These are phyloP conservation scores for Danio aesculapii DNA, from an alignment of 2,797 vertebrate genomes.

Conservation along the genomic window DNA sequence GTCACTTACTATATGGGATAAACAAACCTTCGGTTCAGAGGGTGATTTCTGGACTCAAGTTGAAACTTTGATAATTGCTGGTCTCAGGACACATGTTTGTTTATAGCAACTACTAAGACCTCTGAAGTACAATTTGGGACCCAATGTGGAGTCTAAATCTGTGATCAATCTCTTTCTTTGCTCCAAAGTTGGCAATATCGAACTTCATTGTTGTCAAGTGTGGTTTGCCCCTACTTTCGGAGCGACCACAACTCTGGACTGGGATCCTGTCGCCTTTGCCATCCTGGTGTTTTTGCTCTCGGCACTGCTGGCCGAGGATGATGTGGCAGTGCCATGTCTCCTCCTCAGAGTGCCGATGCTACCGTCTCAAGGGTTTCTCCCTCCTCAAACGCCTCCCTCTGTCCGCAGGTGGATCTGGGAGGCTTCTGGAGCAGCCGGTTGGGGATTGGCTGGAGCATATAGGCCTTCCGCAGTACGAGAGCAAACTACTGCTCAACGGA, in stretches of 20 bases:
- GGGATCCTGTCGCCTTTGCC: conserved; percentile 75
- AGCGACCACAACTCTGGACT: conserved; percentile 65
- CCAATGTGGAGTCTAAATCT: conserved; percentile 8
- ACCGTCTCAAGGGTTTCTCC: conserved; percentile 91
- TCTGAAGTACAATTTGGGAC: background rate
- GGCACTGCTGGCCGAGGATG: conserved; percentile 85
- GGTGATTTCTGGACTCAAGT: background rate
- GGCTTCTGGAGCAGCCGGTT: conserved; percentile 91
- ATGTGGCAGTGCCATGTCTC: conserved; percentile 98
- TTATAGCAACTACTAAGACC: background rate
- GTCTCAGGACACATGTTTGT: background rate
- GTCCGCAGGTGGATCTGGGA: conserved; percentile 84
- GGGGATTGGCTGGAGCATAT: conserved; percentile 98
- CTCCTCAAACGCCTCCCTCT: conserved; percentile 94
- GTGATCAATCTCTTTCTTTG: conserved; percentile 11
- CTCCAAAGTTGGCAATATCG: background rate
- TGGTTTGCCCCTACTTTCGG: conserved; percentile 71
- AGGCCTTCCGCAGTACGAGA: conserved; percentile 96
- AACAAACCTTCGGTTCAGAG: conserved; percentile 4
- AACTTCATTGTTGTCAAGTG: conserved; percentile 6
- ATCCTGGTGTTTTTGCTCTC: conserved; percentile 76
- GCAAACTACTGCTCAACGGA: conserved; percentile 94
- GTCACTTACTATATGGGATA: conserved; percentile 3
- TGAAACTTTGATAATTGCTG: conserved; percentile 20
- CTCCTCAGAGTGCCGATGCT: conserved; percentile 95